A percentile compares a stretch with the other conserved stretches of the same genome.
Evolutionary conservation across 2,797 vertebrate genomes (phyloP).

Genomic region (Dallia pectoralis): DNA sequence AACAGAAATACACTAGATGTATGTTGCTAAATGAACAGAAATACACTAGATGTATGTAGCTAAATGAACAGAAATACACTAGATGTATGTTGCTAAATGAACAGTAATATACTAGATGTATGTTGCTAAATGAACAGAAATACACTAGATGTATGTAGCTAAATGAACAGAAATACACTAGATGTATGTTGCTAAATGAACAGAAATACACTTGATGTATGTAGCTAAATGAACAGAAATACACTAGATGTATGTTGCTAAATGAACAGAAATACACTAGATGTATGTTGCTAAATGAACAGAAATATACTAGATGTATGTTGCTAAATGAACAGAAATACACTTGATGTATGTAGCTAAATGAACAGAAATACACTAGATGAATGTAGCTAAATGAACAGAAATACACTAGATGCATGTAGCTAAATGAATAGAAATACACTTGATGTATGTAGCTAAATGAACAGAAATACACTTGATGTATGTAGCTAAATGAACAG

Average conservation of each 20-base stretch:
- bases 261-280: background rate
- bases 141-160: background rate
- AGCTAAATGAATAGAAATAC: background rate
- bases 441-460: background rate
- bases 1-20: background rate
- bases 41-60: background rate
- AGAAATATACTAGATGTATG: background rate
- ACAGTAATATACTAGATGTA: background rate
- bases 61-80: background rate
- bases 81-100: background rate
- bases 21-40: slow-evolving; percentile 4
- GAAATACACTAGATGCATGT: background rate
- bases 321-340: background rate
- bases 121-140: background rate
- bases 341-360: background rate
- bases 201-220: background rate
- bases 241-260: background rate
- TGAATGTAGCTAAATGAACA: background rate
- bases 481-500: background rate
- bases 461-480: background rate
- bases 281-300: background rate
- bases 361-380: background rate
- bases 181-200: background rate
- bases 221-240: slow-evolving; percentile 1
- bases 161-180: background rate